Base-by-base conservation (phyloP, 1,140 invertebrate species). In the Papilio aristodemus region DNA sequence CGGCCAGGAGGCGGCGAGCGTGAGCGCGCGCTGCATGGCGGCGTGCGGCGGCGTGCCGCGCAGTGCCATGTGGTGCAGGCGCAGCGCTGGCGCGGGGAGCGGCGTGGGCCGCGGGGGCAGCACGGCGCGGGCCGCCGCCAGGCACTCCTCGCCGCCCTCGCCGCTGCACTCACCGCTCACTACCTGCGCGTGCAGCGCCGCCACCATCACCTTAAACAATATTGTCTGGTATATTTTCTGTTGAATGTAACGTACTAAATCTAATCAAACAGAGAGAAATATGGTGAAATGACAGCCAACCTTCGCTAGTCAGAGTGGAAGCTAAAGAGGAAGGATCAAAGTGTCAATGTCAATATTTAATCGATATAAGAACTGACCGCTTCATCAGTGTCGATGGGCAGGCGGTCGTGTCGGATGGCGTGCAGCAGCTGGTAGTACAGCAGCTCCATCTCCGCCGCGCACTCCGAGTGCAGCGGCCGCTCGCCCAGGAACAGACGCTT, bases 371-470 rank as follows among this genome's bases (percentile, higher is more conserved):
- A 19, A 94, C 95, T 95, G 89, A 98, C 97, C 58, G 97, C 97
- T 93, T 99, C 97, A 85, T 97, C 97, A 77, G 97, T 96, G 19
- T 96, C 96, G 32, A 98, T 95, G 0, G 97, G 97, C 81, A 98
- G 97, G 17, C 97, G 93, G 92, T 99, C 97, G 68, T 96, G 96
- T 70, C 97, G 93, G 17, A 99, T 93, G 80, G 96, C 95, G 81
- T 98, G 96, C 54, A 99, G 92, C 36, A 98, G 95, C 92, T 99
- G 98, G 92, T 99, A 97, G 90, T 98, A 98, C n/a, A 99, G 87
- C 22, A 99, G 91, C 90, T 99, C 97, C 88, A 98, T 98, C 90
- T 99, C 98, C 0, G 99, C 97, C 0, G 95, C 95, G 91, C 95
- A 73, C 95, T 91, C 89, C 97, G 97, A 86, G 97, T 95, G 83